These are phyloP conservation scores for Drepanosiphum platanoidis DNA, from an alignment of 2,888 invertebrate genomes.

Conservation along the genomic window DNA sequence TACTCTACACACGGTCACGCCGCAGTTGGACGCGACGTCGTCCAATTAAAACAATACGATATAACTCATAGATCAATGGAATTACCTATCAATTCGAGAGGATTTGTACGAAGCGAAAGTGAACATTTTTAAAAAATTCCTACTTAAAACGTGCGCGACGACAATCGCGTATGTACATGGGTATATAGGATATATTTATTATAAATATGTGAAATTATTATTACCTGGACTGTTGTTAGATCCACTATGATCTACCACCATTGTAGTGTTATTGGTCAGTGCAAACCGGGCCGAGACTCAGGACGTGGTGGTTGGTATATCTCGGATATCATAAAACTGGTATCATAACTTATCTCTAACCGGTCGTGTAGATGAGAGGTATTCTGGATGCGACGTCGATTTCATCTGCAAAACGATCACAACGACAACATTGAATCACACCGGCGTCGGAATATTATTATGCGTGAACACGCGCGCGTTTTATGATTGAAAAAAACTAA, in stretches of 20 bases:
- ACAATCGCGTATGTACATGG: too few species aligned
- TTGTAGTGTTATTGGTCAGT: slow-evolving; percentile 52
- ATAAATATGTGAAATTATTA: neutral
- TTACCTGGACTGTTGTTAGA: slow-evolving; percentile 58
- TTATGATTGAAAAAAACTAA: neutral
- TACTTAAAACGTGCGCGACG: too few species aligned
- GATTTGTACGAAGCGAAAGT: too few species aligned
- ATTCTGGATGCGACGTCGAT: slow-evolving; percentile 43
- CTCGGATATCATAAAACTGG: slow-evolving; percentile 51
- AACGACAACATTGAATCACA: neutral
- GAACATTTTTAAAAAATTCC: too few species aligned
- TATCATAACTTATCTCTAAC: slow-evolving; percentile 61
- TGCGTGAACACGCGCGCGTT: neutral
- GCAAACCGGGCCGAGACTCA: slow-evolving; percentile 32
- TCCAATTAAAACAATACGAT: too few species aligned
- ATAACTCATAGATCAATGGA: too few species aligned
- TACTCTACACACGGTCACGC: too few species aligned
- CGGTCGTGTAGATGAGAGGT: slow-evolving; percentile 49
- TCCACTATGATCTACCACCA: slow-evolving; percentile 59
- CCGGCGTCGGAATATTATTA: neutral
- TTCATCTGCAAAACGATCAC: slow-evolving; percentile 51
- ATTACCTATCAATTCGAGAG: too few species aligned
- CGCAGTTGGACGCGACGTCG: too few species aligned
- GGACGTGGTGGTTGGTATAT: slow-evolving; percentile 17
- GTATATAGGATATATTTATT: too few species aligned